These are phyloP conservation scores for Metopia argyrocephala DNA, from an alignment of 2,888 invertebrate species.

Conservation along the genomic window DNA sequence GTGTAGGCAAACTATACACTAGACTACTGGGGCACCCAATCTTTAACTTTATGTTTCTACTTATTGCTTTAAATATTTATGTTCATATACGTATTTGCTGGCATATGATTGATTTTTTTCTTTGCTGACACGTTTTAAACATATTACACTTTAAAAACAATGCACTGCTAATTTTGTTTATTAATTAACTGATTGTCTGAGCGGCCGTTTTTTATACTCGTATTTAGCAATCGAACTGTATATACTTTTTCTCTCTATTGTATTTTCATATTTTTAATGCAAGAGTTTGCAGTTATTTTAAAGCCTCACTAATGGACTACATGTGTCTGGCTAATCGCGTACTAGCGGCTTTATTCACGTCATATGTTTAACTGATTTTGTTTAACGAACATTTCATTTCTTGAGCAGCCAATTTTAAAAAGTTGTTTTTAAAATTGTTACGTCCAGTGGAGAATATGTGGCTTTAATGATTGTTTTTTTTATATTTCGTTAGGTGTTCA, in stretches of 20 bases:
- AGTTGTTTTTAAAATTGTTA: constrained; percentile 55
- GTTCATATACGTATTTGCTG: not conserved
- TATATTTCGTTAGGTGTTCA: not conserved
- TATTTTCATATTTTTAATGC: constrained; percentile 16
- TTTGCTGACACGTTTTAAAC: constrained; percentile 26
- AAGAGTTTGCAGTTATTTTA: constrained; percentile 26
- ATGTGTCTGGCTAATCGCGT: constrained; percentile 19
- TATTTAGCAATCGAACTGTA: not conserved
- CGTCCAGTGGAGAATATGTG: constrained; percentile 34
- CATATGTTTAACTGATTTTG: constrained; percentile 55
- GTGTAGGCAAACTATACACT: too few relatives aligned
- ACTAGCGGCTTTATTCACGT: constrained; percentile 48
- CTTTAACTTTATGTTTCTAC: not conserved
- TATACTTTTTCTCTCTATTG: not conserved
- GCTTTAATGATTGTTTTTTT: constrained; percentile 22
- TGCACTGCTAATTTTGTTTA: constrained; percentile 16
- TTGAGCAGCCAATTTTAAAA: constrained; percentile 40
- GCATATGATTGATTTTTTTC: not conserved
- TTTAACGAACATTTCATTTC: constrained; percentile 37
- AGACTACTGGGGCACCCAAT: too few relatives aligned
- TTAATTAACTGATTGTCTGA: not conserved
- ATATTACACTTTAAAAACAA: constrained; percentile 1
- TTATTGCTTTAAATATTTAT: not conserved
- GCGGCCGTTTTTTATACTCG: not conserved
- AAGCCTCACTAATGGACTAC: constrained; percentile 5